These are phyloP conservation scores for Salticus scenicus DNA, from an alignment of 2,888 invertebrate species.

Conservation along the genomic window DNA sequence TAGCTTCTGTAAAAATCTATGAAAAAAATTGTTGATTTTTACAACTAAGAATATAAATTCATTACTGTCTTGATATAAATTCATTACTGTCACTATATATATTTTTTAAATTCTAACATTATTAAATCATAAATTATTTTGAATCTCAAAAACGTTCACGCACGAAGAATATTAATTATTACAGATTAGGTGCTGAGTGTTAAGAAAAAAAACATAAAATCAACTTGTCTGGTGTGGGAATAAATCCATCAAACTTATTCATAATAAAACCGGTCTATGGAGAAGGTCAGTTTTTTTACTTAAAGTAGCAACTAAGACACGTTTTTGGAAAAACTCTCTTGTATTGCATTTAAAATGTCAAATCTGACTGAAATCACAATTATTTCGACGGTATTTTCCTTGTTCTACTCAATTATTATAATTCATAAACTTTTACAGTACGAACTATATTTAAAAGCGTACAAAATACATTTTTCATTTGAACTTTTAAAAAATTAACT, in stretches of 20 bases:
- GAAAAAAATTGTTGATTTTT: too few relatives aligned
- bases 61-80: too few relatives aligned
- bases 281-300: background rate
- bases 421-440: too few relatives aligned
- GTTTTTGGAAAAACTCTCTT: background rate
- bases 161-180: background rate
- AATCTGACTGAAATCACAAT: background rate
- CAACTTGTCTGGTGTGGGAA: background rate
- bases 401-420: background rate
- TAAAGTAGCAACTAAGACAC: background rate
- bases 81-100: too few relatives aligned
- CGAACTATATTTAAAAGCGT: too few relatives aligned
- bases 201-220: too few relatives aligned
- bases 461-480: too few relatives aligned
- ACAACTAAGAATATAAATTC: too few relatives aligned
- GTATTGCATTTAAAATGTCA: background rate
- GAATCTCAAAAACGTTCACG: background rate
- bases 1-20: too few relatives aligned
- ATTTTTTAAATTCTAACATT: too few relatives aligned
- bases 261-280: background rate
- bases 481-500: too few relatives aligned
- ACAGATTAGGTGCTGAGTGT: background rate
- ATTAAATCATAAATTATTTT: background rate
- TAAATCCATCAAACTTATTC: background rate
- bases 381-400: background rate